A percentile compares a stretch with the other conserved stretches of the same genome.
These are phyloP conservation scores for Melozone crissalis DNA, from an alignment of 2,113 vertebrate species.

Conservation along the genomic window DNA sequence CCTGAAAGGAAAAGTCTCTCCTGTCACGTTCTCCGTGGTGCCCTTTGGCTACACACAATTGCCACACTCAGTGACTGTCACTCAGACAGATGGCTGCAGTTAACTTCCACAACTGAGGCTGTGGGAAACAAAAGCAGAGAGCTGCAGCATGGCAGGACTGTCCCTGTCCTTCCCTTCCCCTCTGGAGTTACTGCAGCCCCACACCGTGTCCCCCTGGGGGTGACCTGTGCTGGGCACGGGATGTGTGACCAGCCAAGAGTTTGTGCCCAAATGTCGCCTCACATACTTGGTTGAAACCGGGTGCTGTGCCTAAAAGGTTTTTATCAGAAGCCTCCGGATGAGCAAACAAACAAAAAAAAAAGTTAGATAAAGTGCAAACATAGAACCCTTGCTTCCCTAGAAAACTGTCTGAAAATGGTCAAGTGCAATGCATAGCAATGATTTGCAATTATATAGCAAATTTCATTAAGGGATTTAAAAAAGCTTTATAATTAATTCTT, in stretches of 20 bases:
- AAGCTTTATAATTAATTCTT: neutral
- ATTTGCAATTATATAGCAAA: neutral
- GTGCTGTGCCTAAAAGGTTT: neutral
- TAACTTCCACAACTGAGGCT: neutral
- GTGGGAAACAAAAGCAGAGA: neutral
- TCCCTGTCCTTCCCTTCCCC: neutral
- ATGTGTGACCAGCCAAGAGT: neutral
- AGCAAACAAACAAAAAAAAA: neutral
- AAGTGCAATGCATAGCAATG: neutral
- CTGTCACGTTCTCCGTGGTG: neutral
- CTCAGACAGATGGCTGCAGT: neutral
- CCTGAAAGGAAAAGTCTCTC: neutral
- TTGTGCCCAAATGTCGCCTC: fast-evolving
- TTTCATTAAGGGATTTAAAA: neutral
- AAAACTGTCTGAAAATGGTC: neutral
- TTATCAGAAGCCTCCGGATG: neutral
- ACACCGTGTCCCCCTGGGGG: fast-evolving
- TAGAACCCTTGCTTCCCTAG: neutral
- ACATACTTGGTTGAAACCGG: neutral
- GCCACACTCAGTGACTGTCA: neutral
- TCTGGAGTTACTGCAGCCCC: neutral
- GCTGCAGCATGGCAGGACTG: neutral
- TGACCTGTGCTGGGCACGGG: fast-evolving
- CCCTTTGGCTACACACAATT: neutral
- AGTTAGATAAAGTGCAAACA: neutral